Evolutionary conservation across 35 echinoderm and acorn worm genomes (phyloP), one percentile per base, ranked within the genome.

Genomic region (Holothuria glaberrima): DNA sequence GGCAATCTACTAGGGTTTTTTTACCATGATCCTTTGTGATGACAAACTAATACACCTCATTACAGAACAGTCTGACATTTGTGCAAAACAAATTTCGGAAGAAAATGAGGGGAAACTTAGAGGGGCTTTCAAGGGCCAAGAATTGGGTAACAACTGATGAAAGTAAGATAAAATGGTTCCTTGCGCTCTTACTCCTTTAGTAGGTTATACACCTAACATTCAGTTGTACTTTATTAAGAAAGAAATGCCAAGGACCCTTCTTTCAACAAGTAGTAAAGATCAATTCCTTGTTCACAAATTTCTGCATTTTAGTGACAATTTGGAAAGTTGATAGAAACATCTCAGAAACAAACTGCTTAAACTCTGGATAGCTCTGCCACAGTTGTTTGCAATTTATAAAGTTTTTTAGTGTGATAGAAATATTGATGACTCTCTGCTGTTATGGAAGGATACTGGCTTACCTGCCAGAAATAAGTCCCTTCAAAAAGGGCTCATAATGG

Each of bases 371-470:
- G 48, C n/a, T 59, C 80, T 61, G 44, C 10, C 59, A 5, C 79
- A 83, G n/a, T 44, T 83, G 10, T 18, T 10, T 52, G 27, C 56
- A 24, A 59, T 83, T 59, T 59, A 10, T 0, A 18, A 59, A 57
- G 79, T 28, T 57, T 83, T 1, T 57, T 0, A 57, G 25, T 59
- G 45, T 57, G 79, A 83, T 36, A 52, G 79, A 25, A 52, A 83
- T 28, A 32, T 83, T 83, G 79, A 83, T 83, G 79, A 83, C n/a
- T 83, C 79, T 0, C 56, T 83, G 79, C 13, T 83, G 79, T 83
- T 83, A 57, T 83, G 79, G 79, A 83, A 83, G 79, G 79, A 44
- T 59, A 83, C n/a, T n/a, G 79, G 24, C 79, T 83, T 25, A 59
- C 12, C 18, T 83, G 44, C 12, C 26, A 44, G 38, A 36, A 83